A percentile compares a stretch with the other conserved stretches of the same genome.
Evolutionary conservation across 1,140 invertebrate genomes (phyloP).

Genomic region (Anoplolepis gracilipes): DNA sequence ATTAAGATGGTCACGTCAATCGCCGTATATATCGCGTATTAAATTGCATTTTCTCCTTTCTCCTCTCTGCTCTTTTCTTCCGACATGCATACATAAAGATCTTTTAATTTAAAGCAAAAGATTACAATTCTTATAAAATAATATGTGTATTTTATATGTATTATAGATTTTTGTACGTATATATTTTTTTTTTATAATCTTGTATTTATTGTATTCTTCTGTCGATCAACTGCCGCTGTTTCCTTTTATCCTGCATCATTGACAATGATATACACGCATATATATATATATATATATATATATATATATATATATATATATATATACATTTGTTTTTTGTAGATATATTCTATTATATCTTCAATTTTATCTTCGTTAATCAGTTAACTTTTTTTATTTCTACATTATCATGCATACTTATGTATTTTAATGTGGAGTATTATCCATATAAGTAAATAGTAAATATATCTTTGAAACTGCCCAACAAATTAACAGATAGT

Average conservation of each 20-base stretch:
- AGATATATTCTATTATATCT: slow-evolving; percentile 1
- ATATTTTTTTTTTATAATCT: background rate
- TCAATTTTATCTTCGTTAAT: slow-evolving; percentile 10
- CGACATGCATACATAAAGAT: background rate
- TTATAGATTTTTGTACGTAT: background rate
- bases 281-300: too few relatives aligned
- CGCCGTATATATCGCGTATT: background rate
- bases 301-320: too few relatives aligned
- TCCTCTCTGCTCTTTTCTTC: background rate
- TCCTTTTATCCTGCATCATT: background rate
- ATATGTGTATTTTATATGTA: background rate
- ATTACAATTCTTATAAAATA: background rate
- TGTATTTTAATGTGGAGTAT: background rate
- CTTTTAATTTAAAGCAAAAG: background rate
- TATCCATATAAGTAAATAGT: background rate
- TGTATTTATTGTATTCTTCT: slow-evolving; percentile 6
- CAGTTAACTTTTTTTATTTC: background rate
- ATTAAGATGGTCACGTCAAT: background rate
- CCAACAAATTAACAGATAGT: background rate
- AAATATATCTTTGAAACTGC: background rate
- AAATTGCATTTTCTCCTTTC: background rate
- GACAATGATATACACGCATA: background rate
- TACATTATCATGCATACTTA: background rate
- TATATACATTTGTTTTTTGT: slow-evolving; percentile 24
- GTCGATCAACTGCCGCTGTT: background rate